A percentile compares a stretch with the other conserved stretches of the same genome.
These are phyloP conservation scores for Periophthalmodon schlosseri DNA, from an alignment of 2,113 vertebrate genomes.

Conservation along the genomic window DNA sequence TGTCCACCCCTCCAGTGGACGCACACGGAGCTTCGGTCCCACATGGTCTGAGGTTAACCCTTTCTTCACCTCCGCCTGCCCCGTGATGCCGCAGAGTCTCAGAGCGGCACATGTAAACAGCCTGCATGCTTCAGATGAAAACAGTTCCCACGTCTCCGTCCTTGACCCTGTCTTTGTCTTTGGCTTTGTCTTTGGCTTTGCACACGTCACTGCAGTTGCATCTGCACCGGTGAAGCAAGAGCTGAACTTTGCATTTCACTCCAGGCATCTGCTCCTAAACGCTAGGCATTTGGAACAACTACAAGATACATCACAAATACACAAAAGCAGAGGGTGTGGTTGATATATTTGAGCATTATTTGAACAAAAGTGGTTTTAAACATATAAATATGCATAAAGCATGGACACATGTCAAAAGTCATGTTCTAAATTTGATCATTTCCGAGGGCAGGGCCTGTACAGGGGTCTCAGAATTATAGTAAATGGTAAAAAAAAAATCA, in stretches of 20 bases:
- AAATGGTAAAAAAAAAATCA: too few relatives aligned
- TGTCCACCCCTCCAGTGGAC: too few relatives aligned
- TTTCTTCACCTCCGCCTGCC: background rate
- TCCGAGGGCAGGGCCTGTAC: too few relatives aligned
- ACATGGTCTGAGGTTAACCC: too few relatives aligned
- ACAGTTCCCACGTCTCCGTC: constrained; percentile 60
- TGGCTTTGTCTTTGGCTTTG: background rate
- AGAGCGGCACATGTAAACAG: constrained; percentile 57
- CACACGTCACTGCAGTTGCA: background rate
- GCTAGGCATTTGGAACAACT: background rate
- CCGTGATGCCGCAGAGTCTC: background rate
- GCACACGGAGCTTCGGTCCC: too few relatives aligned
- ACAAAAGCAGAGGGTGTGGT: background rate
- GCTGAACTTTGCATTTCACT: background rate
- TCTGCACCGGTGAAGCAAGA: background rate
- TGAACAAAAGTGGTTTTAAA: too few relatives aligned
- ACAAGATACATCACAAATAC: background rate
- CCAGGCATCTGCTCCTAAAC: background rate
- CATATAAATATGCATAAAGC: too few relatives aligned
- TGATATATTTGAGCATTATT: background rate
- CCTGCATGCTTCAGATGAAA: constrained; percentile 70
- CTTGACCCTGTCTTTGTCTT: constrained; percentile 37
- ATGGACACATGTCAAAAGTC: too few relatives aligned
- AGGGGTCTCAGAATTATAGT: too few relatives aligned
- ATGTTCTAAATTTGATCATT: too few relatives aligned